Base-by-base conservation (phyloP, 2,888 invertebrate genomes). In the Dilophus febrilis region DNA sequence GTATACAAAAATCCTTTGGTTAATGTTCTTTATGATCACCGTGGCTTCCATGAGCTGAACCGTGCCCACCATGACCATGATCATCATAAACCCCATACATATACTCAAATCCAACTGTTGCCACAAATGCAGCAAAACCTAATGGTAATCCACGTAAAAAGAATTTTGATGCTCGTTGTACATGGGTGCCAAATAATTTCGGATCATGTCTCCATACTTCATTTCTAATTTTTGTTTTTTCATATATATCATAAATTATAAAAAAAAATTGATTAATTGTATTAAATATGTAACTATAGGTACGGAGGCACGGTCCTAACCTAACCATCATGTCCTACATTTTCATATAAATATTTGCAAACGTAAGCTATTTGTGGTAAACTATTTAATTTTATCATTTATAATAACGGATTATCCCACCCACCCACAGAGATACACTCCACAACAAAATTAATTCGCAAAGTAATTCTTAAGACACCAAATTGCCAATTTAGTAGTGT, bases 121-220 rank as follows among this genome's bases (percentile, higher is more conserved):
- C 50, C 2, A 70, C 49, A 47, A 71, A 68, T 4, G 71, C 68
- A 31, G 57, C 71, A 40, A 77, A 60, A 1, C 84, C 87, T 19
- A 70, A 53, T 38, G 66, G 66, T 40, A 79, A 66, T 1, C 86
- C 86, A 38, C 79, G 70, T 47, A 72, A 67, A 47, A 81, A 59
- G 11, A 68, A 54, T 1, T 51, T 51, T 13, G 55, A 52, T 0
- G 66, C 50, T 8, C 74, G 67, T 3, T 47, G 42, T 31, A 50
- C 49, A 16, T 59, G 61, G 0, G 71, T 74, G 13, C 75, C 74
- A 48, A 71, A 77, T 13, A 58, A 51, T 37, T 71, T 72, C 3
- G 64, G 64, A 50, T 79, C 62, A 53, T 72, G 86, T 19, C 82
- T 68, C 88, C 88, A 88, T 0, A 79, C 83, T 61, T 87, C 80